Evolutionary conservation across 2,113 vertebrate genomes (phyloP).

Genomic region (Benitochromis conjunctus): DNA sequence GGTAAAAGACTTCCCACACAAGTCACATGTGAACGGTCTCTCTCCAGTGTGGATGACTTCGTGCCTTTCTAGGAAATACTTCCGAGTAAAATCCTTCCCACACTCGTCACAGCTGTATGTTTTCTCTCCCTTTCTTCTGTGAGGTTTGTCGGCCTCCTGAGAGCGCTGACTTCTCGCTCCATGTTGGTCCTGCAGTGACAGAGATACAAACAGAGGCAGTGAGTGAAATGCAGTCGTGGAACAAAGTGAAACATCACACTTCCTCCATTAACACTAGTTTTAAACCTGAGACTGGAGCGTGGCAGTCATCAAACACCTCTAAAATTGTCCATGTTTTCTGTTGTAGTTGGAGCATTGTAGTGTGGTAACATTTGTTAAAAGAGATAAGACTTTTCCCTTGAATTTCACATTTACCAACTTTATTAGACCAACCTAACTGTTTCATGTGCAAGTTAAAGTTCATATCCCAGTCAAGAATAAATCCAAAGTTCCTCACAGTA

Average conservation of each 20-base stretch:
- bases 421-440: too few relatives aligned
- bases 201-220: background rate
- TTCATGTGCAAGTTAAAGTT: too few relatives aligned
- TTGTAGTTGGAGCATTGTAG: too few relatives aligned
- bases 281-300: background rate
- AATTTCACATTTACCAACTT: too few relatives aligned
- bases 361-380: too few relatives aligned
- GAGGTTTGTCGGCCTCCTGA: fast-evolving
- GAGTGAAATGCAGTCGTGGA: background rate
- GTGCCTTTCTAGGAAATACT: background rate
- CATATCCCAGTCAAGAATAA: too few relatives aligned
- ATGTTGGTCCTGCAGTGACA: background rate
- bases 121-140: background rate
- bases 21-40: background rate
- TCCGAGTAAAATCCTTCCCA: background rate
- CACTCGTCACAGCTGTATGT: background rate
- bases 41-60: background rate
- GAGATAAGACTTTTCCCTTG: too few relatives aligned
- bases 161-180: fast-evolving
- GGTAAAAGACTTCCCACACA: background rate
- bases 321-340: too few relatives aligned
- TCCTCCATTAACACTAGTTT: background rate
- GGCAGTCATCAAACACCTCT: background rate
- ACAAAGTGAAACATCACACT: background rate
- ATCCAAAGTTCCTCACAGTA: too few relatives aligned